Percentiles rank a stretch among this genome's conserved stretches.
Conservation (phyloP, 2,888 invertebrate species). For the Cristatella mucedo region DNA sequence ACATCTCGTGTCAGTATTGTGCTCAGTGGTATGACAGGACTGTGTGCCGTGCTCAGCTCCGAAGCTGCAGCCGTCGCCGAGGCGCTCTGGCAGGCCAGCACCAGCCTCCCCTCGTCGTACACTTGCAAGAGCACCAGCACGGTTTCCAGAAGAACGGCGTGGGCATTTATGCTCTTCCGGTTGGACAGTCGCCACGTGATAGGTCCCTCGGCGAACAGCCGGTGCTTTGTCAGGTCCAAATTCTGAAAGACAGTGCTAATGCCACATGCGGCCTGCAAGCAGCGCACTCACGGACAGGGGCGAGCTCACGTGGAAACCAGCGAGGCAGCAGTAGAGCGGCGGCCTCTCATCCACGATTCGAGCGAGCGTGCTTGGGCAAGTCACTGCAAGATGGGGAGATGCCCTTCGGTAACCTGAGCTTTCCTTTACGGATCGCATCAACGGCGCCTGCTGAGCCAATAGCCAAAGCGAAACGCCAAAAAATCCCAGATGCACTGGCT, state of each 20-base stretch:
- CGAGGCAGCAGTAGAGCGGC: no score
- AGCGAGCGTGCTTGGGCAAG: no score
- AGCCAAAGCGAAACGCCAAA: no score
- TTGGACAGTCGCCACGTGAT: slow-evolving; percentile 58
- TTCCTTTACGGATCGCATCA: no score
- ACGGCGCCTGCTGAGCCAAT: no score
- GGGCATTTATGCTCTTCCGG: slow-evolving; percentile 49
- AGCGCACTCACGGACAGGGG: no score
- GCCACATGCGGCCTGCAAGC: no score
- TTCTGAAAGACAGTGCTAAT: slow-evolving; percentile 48
- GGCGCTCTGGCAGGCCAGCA: slow-evolving; percentile 49
- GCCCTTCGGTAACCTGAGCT: no score
- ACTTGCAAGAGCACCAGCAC: slow-evolving; percentile 67
- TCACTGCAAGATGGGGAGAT: no score
- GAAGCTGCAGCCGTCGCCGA: slow-evolving; percentile 20
- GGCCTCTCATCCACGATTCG: no score
- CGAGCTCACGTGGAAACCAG: no score
- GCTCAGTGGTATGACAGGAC: slow-evolving; percentile 66
- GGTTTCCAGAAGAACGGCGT: slow-evolving; percentile 66
- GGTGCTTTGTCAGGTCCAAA: slow-evolving; percentile 62
- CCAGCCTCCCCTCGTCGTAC: slow-evolving; percentile 48
- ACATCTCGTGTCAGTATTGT: slow-evolving; percentile 64
- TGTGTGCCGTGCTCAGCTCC: slow-evolving; percentile 43
- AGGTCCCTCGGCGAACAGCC: slow-evolving; percentile 64
- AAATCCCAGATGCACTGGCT: no score